These are phyloP conservation scores for Neolamprologus kungweensis DNA, from an alignment of 2,113 vertebrate species.

Conservation along the genomic window DNA sequence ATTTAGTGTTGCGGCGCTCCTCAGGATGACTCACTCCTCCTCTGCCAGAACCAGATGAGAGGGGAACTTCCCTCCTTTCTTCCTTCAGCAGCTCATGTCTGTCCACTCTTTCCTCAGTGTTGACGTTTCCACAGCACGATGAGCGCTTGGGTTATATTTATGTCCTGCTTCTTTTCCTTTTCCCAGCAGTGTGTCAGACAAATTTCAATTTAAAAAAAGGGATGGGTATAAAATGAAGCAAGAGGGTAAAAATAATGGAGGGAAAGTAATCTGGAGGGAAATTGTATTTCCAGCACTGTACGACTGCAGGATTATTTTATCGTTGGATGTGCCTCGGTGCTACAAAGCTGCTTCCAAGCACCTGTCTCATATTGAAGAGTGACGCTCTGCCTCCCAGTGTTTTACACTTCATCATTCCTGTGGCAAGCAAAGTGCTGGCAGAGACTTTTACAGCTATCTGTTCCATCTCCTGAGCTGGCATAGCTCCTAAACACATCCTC, in stretches of 20 bases:
- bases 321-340: neutral
- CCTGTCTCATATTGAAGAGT: slow-evolving; percentile 29
- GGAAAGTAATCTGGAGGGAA: slow-evolving; percentile 13
- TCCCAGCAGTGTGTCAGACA: slow-evolving; percentile 12
- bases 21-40: slow-evolving; percentile 50
- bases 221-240: slow-evolving; percentile 2
- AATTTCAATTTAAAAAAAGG: slow-evolving; percentile 14
- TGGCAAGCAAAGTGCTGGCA: slow-evolving; percentile 16
- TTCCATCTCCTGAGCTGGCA: neutral
- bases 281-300: slow-evolving; percentile 15
- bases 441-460: neutral
- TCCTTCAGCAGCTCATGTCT: slow-evolving; percentile 30
- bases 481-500: neutral
- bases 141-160: slow-evolving; percentile 28
- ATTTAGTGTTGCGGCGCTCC: slow-evolving; percentile 43
- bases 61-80: slow-evolving; percentile 45
- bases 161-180: slow-evolving; percentile 17
- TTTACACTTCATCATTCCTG: slow-evolving; percentile 17
- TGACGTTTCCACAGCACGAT: slow-evolving; percentile 44
- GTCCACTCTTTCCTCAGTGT: slow-evolving; percentile 11
- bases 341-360: slow-evolving; percentile 16
- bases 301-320: slow-evolving; percentile 17
- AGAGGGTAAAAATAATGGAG: neutral
- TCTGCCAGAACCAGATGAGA: slow-evolving; percentile 37
- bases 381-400: neutral